phyloP scores from a whole-genome alignment of 2,113 vertebrate species.

The Podilymbus podiceps region DNA sequence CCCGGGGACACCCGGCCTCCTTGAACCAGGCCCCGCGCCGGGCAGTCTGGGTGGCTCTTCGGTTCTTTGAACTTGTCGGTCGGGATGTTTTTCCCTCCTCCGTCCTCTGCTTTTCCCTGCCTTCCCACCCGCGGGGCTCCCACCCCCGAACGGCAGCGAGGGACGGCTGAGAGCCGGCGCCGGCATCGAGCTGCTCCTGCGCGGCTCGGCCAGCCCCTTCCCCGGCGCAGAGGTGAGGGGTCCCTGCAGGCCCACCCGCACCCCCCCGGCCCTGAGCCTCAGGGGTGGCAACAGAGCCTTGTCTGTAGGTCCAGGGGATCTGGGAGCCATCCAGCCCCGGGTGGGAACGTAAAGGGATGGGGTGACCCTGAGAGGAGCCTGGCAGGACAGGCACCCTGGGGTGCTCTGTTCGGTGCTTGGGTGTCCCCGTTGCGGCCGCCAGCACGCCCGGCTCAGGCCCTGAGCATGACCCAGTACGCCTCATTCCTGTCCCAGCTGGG shows the following conservation, averaged over 20 bases:
- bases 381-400: accelerated
- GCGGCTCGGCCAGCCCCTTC: neutral
- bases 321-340: neutral
- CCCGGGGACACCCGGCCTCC: no score
- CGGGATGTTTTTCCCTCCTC: neutral
- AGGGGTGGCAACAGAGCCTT: no score
- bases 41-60: neutral
- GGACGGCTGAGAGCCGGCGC: neutral
- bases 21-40: neutral
- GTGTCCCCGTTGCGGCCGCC: neutral
- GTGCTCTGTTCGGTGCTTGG: neutral
- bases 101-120: neutral
- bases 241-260: neutral
- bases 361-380: neutral
- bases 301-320: neutral
- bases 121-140: neutral
- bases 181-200: neutral
- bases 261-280: no score
- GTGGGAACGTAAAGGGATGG: neutral
- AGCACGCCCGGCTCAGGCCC: accelerated
- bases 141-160: neutral
- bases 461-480: neutral
- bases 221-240: no score
- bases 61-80: neutral
- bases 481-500: constrained; percentile 24